Evolutionary conservation across 2,113 vertebrate species (phyloP).

Genomic region (Vulpes ferrilata): DNA sequence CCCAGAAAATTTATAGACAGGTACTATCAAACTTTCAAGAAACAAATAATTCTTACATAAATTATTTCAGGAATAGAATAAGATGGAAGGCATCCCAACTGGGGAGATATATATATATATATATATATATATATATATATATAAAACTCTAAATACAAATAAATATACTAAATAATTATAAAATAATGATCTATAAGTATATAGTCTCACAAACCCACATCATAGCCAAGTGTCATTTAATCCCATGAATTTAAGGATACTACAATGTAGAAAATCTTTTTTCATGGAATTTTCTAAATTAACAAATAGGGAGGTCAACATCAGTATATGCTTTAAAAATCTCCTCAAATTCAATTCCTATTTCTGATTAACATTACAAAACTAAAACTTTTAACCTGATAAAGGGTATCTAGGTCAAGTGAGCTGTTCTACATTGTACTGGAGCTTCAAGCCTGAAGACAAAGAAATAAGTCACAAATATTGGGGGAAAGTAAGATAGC

Average conservation of each 20-base stretch:
- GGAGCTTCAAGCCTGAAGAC: not conserved
- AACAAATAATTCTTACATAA: conserved; percentile 36
- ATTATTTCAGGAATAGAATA: conserved; percentile 25
- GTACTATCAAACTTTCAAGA: conserved; percentile 17
- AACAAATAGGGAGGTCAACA: conserved; percentile 36
- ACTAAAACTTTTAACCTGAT: not conserved
- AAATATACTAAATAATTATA: conserved; percentile 16
- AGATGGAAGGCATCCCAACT: not conserved
- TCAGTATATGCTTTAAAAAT: conserved; percentile 19
- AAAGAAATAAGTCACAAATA: not conserved
- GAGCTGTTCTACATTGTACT: not conserved
- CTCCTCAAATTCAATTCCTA: conserved; percentile 4
- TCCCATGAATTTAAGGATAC: not conserved
- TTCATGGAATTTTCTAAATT: conserved; percentile 29
- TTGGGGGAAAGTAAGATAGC: not conserved
- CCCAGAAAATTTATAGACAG: conserved; percentile 26
- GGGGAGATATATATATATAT: not conserved
- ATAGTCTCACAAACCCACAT: not conserved
- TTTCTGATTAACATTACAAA: conserved; percentile 41
- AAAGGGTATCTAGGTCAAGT: not conserved
- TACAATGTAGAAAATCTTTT: not conserved
- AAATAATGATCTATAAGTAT: not conserved
- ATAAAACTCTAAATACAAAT: not conserved
- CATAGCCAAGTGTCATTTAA: not conserved
- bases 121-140: not conserved